Evolutionary conservation across 2,797 vertebrate genomes (phyloP).

Genomic region (Cossypha heuglini): DNA sequence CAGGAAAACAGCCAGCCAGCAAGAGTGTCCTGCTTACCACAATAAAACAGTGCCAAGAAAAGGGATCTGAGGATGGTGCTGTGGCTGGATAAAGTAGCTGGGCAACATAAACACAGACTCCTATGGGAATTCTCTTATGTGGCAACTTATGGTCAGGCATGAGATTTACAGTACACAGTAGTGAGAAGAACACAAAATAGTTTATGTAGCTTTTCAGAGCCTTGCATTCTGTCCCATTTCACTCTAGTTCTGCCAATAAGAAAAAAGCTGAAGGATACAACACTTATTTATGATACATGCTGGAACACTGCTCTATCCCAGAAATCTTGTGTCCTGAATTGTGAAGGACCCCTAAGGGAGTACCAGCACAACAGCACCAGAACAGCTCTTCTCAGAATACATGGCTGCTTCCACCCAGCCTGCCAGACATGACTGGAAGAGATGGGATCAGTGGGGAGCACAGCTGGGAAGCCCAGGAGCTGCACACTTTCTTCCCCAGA

Average conservation of each 20-base stretch:
- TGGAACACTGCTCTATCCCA: background rate
- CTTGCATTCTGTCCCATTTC: background rate
- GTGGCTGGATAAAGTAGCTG: background rate
- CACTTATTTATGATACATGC: background rate
- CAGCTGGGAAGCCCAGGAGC: background rate
- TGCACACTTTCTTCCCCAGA: background rate
- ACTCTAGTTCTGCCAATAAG: background rate
- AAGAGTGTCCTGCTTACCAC: background rate
- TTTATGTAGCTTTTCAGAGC: background rate
- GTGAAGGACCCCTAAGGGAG: background rate
- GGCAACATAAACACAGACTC: background rate
- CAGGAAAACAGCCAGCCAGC: background rate
- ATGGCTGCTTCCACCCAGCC: background rate
- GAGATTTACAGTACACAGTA: background rate
- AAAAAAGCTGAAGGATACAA: background rate
- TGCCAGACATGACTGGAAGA: background rate
- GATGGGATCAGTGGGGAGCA: accelerated
- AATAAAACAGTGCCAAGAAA: background rate
- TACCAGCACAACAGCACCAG: background rate
- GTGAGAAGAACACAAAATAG: background rate
- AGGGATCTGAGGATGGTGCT: background rate
- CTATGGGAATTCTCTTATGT: background rate
- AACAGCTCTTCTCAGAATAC: background rate
- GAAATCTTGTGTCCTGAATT: accelerated
- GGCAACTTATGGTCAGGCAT: background rate